phyloP scores from a whole-genome alignment of 1,140 invertebrate genomes.

The Meloidogyne floridensis region DNA sequence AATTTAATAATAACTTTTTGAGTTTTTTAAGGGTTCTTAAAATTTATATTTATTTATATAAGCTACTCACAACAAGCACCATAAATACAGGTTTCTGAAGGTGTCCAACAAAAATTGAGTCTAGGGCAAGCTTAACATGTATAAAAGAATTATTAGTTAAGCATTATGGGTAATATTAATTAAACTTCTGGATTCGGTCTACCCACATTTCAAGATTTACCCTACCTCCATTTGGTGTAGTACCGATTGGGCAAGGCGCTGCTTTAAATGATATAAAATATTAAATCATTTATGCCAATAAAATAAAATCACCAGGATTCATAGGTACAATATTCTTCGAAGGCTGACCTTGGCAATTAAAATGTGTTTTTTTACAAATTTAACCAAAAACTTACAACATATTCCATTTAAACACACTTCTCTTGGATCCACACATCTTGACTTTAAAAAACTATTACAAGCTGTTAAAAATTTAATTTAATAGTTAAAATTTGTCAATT shows the following conservation, averaged over 20 bases:
- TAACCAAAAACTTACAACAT: slow-evolving; percentile 8
- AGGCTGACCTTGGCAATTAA: slow-evolving; percentile 5
- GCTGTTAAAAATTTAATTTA: background rate
- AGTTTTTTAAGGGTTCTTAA: slow-evolving; percentile 3
- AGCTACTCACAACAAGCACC: background rate
- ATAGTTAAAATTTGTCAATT: too few species aligned
- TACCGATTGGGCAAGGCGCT: background rate
- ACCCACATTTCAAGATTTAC: background rate
- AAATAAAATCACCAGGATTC: background rate
- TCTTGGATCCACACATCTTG: background rate
- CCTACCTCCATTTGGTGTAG: slow-evolving; percentile 10
- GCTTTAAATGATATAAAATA: slow-evolving; percentile 1
- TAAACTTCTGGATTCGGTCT: background rate
- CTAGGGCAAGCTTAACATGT: background rate
- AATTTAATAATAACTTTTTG: background rate
- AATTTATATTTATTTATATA: background rate
- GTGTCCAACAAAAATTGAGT: background rate
- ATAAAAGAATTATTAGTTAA: background rate
- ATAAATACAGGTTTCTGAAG: background rate
- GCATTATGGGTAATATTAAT: too few species aligned
- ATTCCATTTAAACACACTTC: slow-evolving; percentile 10
- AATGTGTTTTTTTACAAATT: background rate
- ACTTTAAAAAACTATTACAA: background rate
- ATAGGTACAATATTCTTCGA: background rate
- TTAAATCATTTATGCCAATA: too few species aligned